A percentile compares a stretch with the other conserved stretches of the same genome.
phyloP scores from a whole-genome alignment of 2,888 invertebrate genomes.

The Heliconius aoede region DNA sequence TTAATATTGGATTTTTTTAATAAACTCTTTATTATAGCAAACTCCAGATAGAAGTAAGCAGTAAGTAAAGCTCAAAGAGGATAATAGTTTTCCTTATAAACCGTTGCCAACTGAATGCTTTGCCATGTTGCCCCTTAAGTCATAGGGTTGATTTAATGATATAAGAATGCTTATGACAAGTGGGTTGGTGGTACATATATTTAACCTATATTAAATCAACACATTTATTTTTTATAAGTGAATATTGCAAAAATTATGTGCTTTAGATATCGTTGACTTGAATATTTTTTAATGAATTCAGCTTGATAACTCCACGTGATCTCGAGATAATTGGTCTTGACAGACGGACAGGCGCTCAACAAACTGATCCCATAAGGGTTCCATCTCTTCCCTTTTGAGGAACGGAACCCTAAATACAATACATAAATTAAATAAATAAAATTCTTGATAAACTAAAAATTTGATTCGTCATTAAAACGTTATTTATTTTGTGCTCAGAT shows the following conservation, averaged over 20 bases:
- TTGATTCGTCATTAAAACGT: background rate
- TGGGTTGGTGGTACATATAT: background rate
- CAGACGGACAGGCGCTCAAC: no score
- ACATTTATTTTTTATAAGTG: no score
- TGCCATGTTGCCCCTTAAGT: conserved; percentile 59
- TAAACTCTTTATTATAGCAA: background rate
- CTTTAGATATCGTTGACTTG: no score
- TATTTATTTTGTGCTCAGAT: background rate
- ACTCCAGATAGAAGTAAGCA: background rate
- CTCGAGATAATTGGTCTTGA: no score
- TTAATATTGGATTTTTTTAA: background rate
- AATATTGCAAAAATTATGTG: no score
- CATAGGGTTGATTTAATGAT: conserved; percentile 16
- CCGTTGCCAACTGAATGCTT: conserved; percentile 66
- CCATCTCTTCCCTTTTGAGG: no score
- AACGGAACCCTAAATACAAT: no score
- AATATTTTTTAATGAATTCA: no score
- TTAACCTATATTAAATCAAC: background rate
- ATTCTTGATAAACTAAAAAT: background rate
- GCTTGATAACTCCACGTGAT: no score
- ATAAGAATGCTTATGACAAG: conserved; percentile 1
- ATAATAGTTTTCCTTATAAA: conserved; percentile 18
- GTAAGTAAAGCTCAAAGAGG: background rate
- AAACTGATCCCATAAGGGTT: no score
- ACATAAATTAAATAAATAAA: background rate